phyloP scores from a whole-genome alignment of 2,113 vertebrate species.

The Pavo muticus region DNA sequence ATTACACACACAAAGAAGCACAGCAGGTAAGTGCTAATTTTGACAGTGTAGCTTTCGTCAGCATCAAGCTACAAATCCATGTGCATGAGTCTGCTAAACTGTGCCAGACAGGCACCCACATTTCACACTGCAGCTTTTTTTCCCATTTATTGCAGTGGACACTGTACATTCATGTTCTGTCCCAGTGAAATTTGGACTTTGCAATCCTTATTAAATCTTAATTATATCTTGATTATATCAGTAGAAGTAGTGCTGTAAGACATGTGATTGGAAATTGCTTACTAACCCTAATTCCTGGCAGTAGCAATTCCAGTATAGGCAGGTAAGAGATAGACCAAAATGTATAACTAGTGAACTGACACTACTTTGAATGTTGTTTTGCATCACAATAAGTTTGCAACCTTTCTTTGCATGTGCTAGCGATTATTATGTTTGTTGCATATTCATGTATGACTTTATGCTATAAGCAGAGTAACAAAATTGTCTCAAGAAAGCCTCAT shows the following conservation, averaged over 20 bases:
- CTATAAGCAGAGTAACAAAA: background rate
- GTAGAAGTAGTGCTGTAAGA: background rate
- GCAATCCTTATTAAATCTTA: background rate
- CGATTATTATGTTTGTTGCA: background rate
- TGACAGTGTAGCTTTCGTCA: background rate
- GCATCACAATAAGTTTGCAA: background rate
- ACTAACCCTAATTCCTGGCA: background rate
- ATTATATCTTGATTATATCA: background rate
- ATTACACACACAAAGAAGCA: background rate
- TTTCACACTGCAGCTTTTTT: background rate
- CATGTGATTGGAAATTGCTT: background rate
- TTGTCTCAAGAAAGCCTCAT: background rate
- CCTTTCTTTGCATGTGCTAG: background rate
- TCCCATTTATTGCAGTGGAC: background rate
- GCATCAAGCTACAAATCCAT: background rate
- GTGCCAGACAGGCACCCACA: rapidly evolving
- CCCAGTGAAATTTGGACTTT: background rate
- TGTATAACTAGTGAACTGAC: background rate
- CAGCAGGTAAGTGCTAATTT: background rate
- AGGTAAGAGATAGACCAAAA: background rate
- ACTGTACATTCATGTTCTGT: background rate
- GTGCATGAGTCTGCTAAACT: background rate
- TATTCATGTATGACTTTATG: background rate
- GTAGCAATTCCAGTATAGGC: background rate
- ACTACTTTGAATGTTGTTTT: background rate